Conservation (phyloP, 2,888 invertebrate species). For the Cetonia aurata region DNA sequence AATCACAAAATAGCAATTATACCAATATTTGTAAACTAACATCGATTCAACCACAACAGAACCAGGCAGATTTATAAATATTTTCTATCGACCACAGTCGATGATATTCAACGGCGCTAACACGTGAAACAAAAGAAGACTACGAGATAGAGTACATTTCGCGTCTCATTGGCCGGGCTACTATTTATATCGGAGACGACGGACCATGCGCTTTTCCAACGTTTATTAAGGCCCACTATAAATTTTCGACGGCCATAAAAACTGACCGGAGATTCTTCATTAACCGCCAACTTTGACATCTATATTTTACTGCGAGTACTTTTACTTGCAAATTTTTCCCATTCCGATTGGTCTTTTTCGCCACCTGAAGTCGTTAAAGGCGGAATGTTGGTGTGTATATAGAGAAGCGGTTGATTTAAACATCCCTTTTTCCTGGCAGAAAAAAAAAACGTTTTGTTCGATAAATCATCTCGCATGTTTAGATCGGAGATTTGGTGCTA, state of each 20-base stretch:
- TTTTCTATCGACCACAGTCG: too few species aligned
- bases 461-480: not conserved
- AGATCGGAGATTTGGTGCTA: not conserved
- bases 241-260: constrained; percentile 50
- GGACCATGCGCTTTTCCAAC: constrained; percentile 11
- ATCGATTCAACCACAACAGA: too few species aligned
- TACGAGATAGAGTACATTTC: too few species aligned
- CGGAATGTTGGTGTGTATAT: not conserved
- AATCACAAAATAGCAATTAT: too few species aligned
- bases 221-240: constrained; percentile 46
- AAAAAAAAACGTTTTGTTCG: not conserved
- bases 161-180: too few species aligned
- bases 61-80: too few species aligned
- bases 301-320: constrained; percentile 51
- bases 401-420: constrained; percentile 22
- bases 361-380: constrained; percentile 29
- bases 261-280: constrained; percentile 52
- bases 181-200: too few species aligned
- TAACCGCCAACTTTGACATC: constrained; percentile 52
- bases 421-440: too few species aligned
- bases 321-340: constrained; percentile 45
- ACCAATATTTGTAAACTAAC: too few species aligned
- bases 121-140: too few species aligned
- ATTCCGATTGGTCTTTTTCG: constrained; percentile 29
- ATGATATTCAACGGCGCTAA: too few species aligned